Conservation (phyloP, 2,113 vertebrate genomes). For the Tilapia sparmanii region DNA sequence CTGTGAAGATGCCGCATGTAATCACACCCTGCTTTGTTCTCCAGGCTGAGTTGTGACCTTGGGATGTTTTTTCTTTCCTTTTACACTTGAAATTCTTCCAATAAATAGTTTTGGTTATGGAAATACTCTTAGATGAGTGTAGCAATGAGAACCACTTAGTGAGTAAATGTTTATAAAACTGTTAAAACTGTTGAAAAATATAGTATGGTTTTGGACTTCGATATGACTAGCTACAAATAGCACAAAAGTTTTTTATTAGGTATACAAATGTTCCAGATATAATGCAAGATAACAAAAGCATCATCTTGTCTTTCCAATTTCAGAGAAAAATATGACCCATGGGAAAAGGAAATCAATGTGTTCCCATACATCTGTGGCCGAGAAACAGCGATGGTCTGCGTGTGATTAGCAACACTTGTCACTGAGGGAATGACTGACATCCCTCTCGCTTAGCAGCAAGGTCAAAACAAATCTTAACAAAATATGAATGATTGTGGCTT, state of each 20-base stretch:
- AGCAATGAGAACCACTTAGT: neutral
- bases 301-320: neutral
- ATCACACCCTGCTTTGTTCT: neutral
- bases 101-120: neutral
- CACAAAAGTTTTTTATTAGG: neutral
- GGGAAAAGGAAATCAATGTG: constrained; percentile 27
- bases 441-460: constrained; percentile 12
- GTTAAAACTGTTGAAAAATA: neutral
- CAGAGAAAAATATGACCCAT: neutral
- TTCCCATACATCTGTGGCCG: constrained; percentile 8
- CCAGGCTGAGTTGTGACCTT: neutral
- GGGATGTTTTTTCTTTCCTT: neutral
- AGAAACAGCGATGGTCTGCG: neutral
- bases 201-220: neutral
- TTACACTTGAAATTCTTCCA: neutral
- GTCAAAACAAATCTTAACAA: constrained; percentile 18
- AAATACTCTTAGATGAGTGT: neutral
- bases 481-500: neutral
- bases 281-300: neutral
- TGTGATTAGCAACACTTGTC: constrained; percentile 12
- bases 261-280: neutral
- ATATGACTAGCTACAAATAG: neutral
- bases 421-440: constrained; percentile 23
- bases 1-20: neutral
- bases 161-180: neutral